Evolutionary conservation across 2,888 invertebrate species (phyloP).

Genomic region (Corbicula japonica): DNA sequence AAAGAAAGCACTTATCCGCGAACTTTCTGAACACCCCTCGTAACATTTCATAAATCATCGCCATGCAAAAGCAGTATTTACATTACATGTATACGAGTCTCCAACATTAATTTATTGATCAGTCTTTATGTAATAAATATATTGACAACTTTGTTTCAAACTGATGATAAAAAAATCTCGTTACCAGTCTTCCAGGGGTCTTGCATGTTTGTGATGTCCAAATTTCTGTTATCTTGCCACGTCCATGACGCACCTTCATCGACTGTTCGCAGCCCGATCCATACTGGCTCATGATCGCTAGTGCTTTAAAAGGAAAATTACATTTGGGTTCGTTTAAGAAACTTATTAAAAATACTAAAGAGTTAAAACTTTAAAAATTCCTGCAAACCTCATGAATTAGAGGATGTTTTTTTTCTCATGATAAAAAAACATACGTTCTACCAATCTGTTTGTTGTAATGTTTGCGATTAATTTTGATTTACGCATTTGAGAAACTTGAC

Average conservation of each 20-base stretch:
- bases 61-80: too few species aligned
- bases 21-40: too few species aligned
- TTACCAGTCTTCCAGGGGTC: constrained; percentile 11
- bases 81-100: too few species aligned
- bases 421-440: background rate
- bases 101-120: too few species aligned
- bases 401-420: too few species aligned
- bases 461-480: too few species aligned
- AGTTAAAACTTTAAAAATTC: background rate
- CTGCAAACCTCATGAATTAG: background rate
- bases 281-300: constrained; percentile 4
- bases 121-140: too few species aligned
- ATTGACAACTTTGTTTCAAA: too few species aligned
- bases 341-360: background rate
- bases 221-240: constrained; percentile 16
- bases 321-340: background rate
- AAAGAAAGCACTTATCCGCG: too few species aligned
- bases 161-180: too few species aligned
- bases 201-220: background rate
- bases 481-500: too few species aligned
- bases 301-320: background rate
- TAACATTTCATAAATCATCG: too few species aligned
- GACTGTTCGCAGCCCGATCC: constrained; percentile 18
- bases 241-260: background rate
- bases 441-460: background rate